Base-by-base conservation (phyloP, 2,113 vertebrate genomes). In the Melanerpes formicivorus region DNA sequence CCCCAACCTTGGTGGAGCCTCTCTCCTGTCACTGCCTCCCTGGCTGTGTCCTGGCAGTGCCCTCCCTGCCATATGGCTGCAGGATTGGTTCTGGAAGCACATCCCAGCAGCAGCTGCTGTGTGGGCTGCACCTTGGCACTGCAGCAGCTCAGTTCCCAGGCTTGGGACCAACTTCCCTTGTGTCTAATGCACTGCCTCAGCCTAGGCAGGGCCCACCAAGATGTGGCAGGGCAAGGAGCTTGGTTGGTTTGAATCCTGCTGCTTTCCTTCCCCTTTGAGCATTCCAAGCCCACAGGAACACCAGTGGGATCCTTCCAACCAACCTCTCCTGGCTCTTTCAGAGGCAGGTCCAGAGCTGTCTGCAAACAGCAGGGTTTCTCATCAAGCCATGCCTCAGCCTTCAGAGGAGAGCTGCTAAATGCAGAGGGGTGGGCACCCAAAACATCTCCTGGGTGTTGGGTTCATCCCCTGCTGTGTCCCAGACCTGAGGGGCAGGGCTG, bases 201-300 rank as follows among this genome's bases (percentile, higher is more conserved):
- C 22, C 46, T 7, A 40, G 69, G 69, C 85, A 72, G 21, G 16
- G n/a, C 25, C 44, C 56, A 7, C 77, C 0, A 1, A 11, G 10
- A 5, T 2, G 4, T 15, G 73, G 44, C 22, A 4, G 32, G 3
- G 54, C 56, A 48, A 37, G 0, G 1, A 46, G 27, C 67, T 84
- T 9, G 1, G 25, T 59, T 58, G 5, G 0, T n/a, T n/a, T 3
- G 2, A 37, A 46, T 63, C 75, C 58, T 42, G 60, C 84, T 58
- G 60, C 63, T 78, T 32, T 10, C 23, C 12, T 58, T 62, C 63
- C 63, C n/a, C 55, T 80, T 23, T 6, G 67, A 22, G 25, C 0
- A 0, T 25, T 48, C 46, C 48, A 67, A 66, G 23, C 0, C 0
- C 22, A 4, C 0, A 0, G 64, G 30, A 82, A 81, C 55, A 55